Evolutionary conservation across 2,888 invertebrate species (phyloP).

Genomic region (Coleophora deauratella): DNA sequence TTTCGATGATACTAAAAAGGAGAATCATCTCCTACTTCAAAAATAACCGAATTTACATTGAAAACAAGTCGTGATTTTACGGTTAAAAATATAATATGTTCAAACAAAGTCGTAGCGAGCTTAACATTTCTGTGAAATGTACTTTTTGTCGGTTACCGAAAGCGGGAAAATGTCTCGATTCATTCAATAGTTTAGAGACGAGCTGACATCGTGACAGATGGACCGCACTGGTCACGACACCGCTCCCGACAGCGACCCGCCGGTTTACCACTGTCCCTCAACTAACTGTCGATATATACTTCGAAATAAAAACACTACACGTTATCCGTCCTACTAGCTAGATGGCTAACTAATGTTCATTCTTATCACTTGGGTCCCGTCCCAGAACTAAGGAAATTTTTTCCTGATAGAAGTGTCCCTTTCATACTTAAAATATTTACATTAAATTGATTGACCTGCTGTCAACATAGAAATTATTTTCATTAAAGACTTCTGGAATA

Average conservation of each 20-base stretch:
- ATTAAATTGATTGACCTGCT: too few relatives aligned
- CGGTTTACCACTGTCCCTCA: slow-evolving; percentile 27
- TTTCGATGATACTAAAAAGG: slow-evolving; percentile 1
- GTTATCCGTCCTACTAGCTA: too few relatives aligned
- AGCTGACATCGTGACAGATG: slow-evolving; percentile 40
- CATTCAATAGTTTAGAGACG: slow-evolving; percentile 42
- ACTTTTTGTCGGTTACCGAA: slow-evolving; percentile 16
- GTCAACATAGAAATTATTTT: too few relatives aligned
- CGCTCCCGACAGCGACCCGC: slow-evolving; percentile 30
- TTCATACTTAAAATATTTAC: too few relatives aligned
- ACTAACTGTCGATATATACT: not conserved
- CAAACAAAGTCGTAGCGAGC: slow-evolving; percentile 22
- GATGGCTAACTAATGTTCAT: too few relatives aligned
- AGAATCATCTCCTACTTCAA: not conserved
- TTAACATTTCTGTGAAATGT: slow-evolving; percentile 22
- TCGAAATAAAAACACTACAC: too few relatives aligned
- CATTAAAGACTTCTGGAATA: too few relatives aligned
- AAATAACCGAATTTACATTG: slow-evolving; percentile 5
- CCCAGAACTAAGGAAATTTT: too few relatives aligned
- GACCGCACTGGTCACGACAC: slow-evolving; percentile 54
- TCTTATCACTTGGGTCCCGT: too few relatives aligned
- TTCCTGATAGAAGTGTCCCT: too few relatives aligned
- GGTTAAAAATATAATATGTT: slow-evolving; percentile 36
- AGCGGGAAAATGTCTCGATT: slow-evolving; percentile 31
- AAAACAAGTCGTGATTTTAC: slow-evolving; percentile 48